phyloP scores from a whole-genome alignment of 2,113 vertebrate genomes.

The Poeciliopsis prolifica region DNA sequence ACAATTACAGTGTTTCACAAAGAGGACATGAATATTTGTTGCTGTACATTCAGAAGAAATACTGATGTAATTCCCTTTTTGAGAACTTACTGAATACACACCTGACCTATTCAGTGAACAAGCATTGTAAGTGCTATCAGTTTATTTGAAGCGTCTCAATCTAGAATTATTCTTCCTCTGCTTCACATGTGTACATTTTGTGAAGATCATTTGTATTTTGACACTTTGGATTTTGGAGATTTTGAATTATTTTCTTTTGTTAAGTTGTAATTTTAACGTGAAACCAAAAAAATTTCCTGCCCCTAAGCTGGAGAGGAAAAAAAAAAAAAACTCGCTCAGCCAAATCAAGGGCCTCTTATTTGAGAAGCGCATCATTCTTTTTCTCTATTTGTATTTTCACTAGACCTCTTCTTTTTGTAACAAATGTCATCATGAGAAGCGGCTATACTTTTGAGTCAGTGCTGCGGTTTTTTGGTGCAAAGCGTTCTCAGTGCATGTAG shows the following conservation, averaged over 20 bases:
- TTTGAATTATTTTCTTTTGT: background rate
- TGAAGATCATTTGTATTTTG: background rate
- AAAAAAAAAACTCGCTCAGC: background rate
- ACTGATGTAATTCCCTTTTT: background rate
- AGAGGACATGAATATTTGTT: slow-evolving; percentile 4
- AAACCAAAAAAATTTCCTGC: background rate
- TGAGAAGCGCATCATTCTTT: background rate
- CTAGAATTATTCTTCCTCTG: background rate
- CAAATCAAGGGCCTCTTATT: background rate
- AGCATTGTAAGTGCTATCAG: background rate
- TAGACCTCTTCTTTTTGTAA: background rate
- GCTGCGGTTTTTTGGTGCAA: background rate
- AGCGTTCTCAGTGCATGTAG: background rate
- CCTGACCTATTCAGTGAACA: background rate
- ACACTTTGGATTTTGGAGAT: background rate
- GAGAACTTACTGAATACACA: background rate
- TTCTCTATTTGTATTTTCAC: background rate
- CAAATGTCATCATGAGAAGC: background rate
- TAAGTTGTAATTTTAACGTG: background rate
- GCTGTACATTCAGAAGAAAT: background rate
- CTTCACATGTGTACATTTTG: background rate
- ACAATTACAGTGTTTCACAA: background rate
- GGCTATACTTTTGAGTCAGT: background rate
- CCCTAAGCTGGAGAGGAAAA: background rate
- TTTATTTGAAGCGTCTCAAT: background rate